A percentile compares a stretch with the other conserved stretches of the same genome.
phyloP scores from a whole-genome alignment of 2,797 vertebrate species.

The Salmo trutta region DNA sequence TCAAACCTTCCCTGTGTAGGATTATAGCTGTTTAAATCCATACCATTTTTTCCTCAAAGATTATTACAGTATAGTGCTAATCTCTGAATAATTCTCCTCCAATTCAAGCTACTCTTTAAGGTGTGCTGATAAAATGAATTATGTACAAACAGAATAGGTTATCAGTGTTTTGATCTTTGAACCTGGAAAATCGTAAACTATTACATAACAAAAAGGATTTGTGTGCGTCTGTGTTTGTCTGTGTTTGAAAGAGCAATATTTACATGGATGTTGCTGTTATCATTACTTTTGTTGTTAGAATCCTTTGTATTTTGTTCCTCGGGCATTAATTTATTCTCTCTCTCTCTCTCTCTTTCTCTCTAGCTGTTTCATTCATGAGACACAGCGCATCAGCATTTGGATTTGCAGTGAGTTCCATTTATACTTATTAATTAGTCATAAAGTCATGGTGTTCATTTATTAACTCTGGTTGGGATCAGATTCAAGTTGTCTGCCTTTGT shows the following conservation, averaged over 20 bases:
- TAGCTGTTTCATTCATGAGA: constrained; percentile 97
- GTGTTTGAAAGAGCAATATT: not conserved
- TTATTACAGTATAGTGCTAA: not conserved
- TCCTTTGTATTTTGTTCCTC: not conserved
- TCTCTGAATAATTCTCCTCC: not conserved
- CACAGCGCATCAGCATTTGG: constrained; percentile 98
- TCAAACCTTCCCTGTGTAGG: not conserved
- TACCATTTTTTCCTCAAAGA: not conserved
- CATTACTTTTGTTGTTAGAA: not conserved
- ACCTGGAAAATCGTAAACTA: not conserved
- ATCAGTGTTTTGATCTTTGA: not conserved
- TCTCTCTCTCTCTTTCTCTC: constrained; percentile 50
- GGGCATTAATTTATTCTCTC: constrained; percentile 8
- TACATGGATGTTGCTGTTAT: not conserved
- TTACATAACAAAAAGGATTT: too few species aligned
- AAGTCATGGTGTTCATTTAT: constrained; percentile 53
- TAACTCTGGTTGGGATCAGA: constrained; percentile 43
- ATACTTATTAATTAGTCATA: constrained; percentile 64
- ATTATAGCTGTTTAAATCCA: not conserved
- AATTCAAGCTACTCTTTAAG: constrained; percentile 3
- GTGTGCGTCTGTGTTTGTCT: too few species aligned
- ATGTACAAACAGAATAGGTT: not conserved
- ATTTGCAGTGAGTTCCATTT: constrained; percentile 93
- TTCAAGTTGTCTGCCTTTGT: constrained; percentile 57
- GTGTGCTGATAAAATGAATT: not conserved